phyloP scores from a whole-genome alignment of 2,888 invertebrate species.

The Podabrus alpinus region DNA sequence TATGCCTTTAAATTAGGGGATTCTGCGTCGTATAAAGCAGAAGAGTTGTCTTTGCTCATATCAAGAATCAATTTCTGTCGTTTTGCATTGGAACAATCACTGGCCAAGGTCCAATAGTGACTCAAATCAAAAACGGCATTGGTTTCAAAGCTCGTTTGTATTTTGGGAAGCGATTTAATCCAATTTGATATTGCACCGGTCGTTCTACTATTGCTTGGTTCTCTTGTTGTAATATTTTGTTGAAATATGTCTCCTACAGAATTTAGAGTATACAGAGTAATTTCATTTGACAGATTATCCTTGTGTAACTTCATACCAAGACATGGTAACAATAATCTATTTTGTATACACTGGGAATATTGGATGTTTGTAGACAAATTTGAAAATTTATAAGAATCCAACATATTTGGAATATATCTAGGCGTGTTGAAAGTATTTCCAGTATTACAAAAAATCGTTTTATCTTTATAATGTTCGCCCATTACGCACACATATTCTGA shows the following conservation, averaged over 20 bases:
- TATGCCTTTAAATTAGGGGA: neutral
- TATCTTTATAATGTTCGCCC: constrained; percentile 7
- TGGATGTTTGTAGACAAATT: neutral
- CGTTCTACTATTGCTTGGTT: neutral
- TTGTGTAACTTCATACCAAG: constrained; percentile 13
- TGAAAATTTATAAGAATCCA: constrained; percentile 5
- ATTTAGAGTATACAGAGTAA: constrained; percentile 14
- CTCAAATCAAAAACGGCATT: neutral
- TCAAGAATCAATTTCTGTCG: neutral
- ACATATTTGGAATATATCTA: constrained; percentile 6
- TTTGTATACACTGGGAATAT: neutral
- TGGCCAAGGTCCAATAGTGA: neutral
- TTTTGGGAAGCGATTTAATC: neutral
- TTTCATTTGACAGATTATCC: constrained; percentile 2
- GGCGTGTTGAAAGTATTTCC: constrained; percentile 1
- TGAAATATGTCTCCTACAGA: constrained; percentile 20
- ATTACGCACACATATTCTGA: constrained; percentile 7
- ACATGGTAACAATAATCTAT: constrained; percentile 8
- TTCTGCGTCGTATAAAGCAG: neutral
- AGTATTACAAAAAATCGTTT: neutral
- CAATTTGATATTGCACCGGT: neutral
- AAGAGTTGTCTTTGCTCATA: neutral
- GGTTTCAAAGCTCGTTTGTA: neutral
- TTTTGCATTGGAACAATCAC: neutral
- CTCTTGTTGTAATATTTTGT: constrained; percentile 1